Conservation (phyloP, 2,797 vertebrate species). For the Glyptemys insculpta region DNA sequence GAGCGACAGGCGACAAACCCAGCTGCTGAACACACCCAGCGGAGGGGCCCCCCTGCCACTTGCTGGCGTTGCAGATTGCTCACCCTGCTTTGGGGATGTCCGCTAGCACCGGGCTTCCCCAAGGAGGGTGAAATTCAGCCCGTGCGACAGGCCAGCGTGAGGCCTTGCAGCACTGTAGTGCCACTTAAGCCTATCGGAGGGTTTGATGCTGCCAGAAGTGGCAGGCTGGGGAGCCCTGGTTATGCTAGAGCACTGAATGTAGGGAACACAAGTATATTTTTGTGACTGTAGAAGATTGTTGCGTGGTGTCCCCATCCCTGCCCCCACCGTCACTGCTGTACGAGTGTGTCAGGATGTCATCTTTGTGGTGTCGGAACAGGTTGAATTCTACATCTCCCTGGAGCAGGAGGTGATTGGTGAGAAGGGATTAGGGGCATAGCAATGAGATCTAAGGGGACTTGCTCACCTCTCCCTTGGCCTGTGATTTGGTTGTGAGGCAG, state of each 20-base stretch:
- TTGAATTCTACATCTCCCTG: background rate
- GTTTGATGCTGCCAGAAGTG: background rate
- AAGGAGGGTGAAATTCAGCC: background rate
- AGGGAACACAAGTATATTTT: background rate
- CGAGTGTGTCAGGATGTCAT: background rate
- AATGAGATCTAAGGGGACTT: background rate
- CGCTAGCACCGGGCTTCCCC: background rate
- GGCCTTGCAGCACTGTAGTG: no score
- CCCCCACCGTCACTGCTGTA: background rate
- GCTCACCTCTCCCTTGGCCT: background rate
- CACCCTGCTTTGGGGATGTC: background rate
- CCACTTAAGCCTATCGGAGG: no score
- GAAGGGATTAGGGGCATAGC: background rate
- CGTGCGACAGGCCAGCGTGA: background rate
- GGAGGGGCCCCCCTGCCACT: background rate
- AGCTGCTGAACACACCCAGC: no score
- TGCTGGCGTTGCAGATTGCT: background rate
- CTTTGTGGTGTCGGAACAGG: background rate
- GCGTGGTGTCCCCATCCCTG: background rate
- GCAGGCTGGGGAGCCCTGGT: background rate
- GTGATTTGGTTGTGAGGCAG: background rate
- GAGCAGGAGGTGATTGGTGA: background rate
- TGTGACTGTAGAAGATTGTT: background rate
- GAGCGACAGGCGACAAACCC: background rate
- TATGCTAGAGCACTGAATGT: background rate